Evolutionary conservation across 2,888 invertebrate species (phyloP).

Genomic region (Microdon myrmicae): DNA sequence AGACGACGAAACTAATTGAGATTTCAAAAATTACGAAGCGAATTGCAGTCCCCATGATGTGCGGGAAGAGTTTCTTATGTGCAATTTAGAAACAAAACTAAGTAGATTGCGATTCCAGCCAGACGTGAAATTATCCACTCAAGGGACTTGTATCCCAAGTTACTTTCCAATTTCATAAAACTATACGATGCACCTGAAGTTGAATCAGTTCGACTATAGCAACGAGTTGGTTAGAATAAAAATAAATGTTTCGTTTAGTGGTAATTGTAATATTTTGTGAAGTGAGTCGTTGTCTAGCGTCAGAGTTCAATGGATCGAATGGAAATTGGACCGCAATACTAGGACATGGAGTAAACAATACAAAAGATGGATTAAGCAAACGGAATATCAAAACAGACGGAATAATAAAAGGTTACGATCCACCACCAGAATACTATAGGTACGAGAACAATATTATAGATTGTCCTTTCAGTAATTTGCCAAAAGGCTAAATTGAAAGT

Average conservation of each 20-base stretch:
- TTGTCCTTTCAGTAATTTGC: too few relatives aligned
- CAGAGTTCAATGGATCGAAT: constrained; percentile 14
- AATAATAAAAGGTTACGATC: constrained; percentile 60
- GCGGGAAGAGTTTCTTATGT: constrained; percentile 9
- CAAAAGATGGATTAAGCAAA: constrained; percentile 49
- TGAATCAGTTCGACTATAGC: constrained; percentile 30
- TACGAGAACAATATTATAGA: too few relatives aligned
- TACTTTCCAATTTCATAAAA: constrained; percentile 43
- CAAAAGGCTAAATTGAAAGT: background rate
- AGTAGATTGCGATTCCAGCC: constrained; percentile 32
- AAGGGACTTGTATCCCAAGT: constrained; percentile 18
- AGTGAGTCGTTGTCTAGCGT: constrained; percentile 3
- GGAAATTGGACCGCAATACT: constrained; percentile 15
- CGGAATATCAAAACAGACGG: constrained; percentile 54
- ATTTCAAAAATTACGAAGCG: constrained; percentile 24
- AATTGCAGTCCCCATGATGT: constrained; percentile 6
- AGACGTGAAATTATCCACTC: constrained; percentile 41
- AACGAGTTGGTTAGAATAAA: too few relatives aligned
- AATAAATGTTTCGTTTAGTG: constrained; percentile 20
- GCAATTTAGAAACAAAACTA: constrained; percentile 28
- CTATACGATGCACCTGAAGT: constrained; percentile 5
- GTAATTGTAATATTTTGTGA: constrained; percentile 18
- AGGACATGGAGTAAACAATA: constrained; percentile 20
- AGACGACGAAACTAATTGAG: constrained; percentile 47
- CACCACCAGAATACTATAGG: constrained; percentile 62